Conservation (phyloP, 2,888 invertebrate species). For the Neoascia interrupta region DNA sequence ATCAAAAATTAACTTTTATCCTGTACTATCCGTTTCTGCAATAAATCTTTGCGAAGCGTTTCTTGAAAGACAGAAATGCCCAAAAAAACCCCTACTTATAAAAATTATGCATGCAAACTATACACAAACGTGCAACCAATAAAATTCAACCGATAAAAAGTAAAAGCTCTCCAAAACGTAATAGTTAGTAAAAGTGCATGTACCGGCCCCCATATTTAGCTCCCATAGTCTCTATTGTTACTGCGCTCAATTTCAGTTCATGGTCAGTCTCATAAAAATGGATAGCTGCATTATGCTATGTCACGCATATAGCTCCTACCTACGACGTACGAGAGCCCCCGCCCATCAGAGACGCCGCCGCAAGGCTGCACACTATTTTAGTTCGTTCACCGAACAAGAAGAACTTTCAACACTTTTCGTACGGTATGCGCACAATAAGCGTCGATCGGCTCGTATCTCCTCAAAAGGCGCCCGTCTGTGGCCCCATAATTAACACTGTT, state of each 20-base stretch:
- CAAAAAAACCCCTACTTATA: too few relatives aligned
- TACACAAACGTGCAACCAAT: too few relatives aligned
- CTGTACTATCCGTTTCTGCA: too few relatives aligned
- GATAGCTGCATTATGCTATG: constrained; percentile 9
- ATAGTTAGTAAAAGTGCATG: constrained; percentile 13
- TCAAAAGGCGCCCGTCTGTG: constrained; percentile 7
- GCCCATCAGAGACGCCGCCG: constrained; percentile 1
- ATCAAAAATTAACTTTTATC: too few relatives aligned
- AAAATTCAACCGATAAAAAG: background rate
- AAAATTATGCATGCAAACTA: too few relatives aligned
- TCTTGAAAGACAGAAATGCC: too few relatives aligned
- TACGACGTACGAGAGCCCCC: too few relatives aligned
- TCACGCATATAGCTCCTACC: constrained; percentile 31
- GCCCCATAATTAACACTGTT: constrained; percentile 23
- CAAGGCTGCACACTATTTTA: constrained; percentile 35
- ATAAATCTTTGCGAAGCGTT: too few relatives aligned
- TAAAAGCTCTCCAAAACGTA: too few relatives aligned
- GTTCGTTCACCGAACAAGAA: constrained; percentile 37
- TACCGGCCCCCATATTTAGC: too few relatives aligned
- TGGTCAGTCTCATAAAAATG: constrained; percentile 30
- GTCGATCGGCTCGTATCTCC: too few relatives aligned
- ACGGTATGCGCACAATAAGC: background rate
- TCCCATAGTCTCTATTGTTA: background rate
- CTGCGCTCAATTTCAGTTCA: constrained; percentile 27
- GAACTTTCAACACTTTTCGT: constrained; percentile 11